phyloP scores from a whole-genome alignment of 2,888 invertebrate genomes.

The Andrena dorsata region DNA sequence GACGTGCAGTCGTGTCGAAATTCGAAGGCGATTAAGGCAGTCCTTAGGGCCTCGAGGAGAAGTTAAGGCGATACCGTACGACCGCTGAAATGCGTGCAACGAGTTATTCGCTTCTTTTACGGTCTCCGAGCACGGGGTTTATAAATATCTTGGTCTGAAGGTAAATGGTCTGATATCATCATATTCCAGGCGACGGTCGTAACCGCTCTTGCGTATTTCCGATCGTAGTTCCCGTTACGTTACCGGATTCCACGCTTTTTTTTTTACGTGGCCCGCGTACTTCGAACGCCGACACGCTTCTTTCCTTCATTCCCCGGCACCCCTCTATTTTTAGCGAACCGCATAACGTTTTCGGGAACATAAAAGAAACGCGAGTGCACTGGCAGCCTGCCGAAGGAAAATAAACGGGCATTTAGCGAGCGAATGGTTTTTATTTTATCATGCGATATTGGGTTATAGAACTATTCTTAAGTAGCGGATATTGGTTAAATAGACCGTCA shows the following conservation, averaged over 20 bases:
- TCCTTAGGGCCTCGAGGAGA: constrained; percentile 2
- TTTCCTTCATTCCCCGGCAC: neutral
- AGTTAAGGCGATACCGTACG: constrained; percentile 34
- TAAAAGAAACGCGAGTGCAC: constrained; percentile 35
- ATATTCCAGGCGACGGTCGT: constrained; percentile 7
- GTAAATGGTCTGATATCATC: constrained; percentile 47
- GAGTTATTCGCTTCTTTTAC: constrained; percentile 43
- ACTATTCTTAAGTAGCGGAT: constrained; percentile 14
- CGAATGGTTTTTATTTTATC: constrained; percentile 1
- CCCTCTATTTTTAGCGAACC: constrained; percentile 43
- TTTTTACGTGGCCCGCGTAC: constrained; percentile 15
- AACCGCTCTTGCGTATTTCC: neutral
- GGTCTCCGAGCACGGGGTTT: constrained; percentile 25
- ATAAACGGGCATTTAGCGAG: constrained; percentile 8
- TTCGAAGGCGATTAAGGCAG: constrained; percentile 25
- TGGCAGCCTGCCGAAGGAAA: constrained; percentile 37
- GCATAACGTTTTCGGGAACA: constrained; percentile 27
- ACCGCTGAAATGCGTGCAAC: constrained; percentile 20
- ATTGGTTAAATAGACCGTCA: constrained; percentile 29
- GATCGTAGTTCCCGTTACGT: constrained; percentile 24
- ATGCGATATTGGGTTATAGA: neutral
- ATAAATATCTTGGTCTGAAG: constrained; percentile 56
- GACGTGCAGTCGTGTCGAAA: constrained; percentile 14
- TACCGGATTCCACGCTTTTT: constrained; percentile 2
- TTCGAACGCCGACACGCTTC: constrained; percentile 12